phyloP scores from a whole-genome alignment of 1,140 invertebrate genomes.

The Paraescarpia echinospica region DNA sequence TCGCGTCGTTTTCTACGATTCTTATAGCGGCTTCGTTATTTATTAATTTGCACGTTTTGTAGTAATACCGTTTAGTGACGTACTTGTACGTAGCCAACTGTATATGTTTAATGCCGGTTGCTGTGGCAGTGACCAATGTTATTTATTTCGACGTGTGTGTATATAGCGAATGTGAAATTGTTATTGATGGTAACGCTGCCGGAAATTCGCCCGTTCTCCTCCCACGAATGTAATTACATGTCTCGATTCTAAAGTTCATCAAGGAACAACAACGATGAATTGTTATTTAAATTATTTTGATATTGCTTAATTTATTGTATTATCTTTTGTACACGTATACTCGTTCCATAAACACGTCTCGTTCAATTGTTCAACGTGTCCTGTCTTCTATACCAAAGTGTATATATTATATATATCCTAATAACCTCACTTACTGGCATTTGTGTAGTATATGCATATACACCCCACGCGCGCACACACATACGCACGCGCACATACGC shows the following conservation, averaged over 20 bases:
- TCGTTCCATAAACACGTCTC: neutral
- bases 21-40: neutral
- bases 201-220: neutral
- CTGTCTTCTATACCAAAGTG: neutral
- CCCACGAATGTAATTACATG: neutral
- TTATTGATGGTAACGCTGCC: neutral
- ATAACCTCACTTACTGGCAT: too few relatives aligned
- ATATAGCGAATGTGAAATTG: neutral
- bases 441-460: too few relatives aligned
- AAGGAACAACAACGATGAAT: neutral
- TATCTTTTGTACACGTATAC: neutral
- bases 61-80: neutral
- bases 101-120: too few relatives aligned
- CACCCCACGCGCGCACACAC: too few relatives aligned
- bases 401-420: too few relatives aligned
- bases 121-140: neutral
- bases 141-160: neutral
- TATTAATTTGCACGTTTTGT: neutral
- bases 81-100: neutral
- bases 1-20: conserved; percentile 4
- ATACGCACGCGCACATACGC: too few relatives aligned
- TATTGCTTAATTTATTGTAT: neutral
- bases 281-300: conserved; percentile 7
- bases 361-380: neutral
- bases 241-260: neutral